These are phyloP conservation scores for Perizoma affinitatum DNA, from an alignment of 2,888 invertebrate genomes.

Conservation along the genomic window DNA sequence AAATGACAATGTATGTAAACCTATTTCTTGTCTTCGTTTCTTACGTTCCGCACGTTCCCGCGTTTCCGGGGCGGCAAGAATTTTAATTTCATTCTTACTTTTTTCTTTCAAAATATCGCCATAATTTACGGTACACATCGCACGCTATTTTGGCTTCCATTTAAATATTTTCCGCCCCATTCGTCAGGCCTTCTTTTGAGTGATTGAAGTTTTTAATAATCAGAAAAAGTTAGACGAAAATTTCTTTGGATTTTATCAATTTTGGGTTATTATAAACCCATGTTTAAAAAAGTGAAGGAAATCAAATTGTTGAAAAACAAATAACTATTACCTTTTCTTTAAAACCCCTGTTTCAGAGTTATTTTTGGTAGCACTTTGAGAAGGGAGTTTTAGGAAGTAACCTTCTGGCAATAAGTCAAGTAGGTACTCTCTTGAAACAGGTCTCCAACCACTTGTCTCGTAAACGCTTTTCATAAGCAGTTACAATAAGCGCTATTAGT, in stretches of 20 bases:
- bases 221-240: constrained; percentile 12
- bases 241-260: no score
- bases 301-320: no score
- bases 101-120: constrained; percentile 62
- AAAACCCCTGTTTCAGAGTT: no score
- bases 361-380: no score
- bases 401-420: constrained; percentile 16
- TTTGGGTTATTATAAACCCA: background rate
- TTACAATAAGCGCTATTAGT: no score
- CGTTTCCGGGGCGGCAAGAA: constrained; percentile 67
- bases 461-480: no score
- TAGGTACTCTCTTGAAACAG: background rate
- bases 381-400: background rate
- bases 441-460: constrained; percentile 1
- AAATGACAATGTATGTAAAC: constrained; percentile 64
- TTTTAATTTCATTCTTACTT: constrained; percentile 66
- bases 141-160: constrained; percentile 80
- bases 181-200: constrained; percentile 75
- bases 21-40: constrained; percentile 55
- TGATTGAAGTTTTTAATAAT: constrained; percentile 69
- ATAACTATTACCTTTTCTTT: no score
- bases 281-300: no score
- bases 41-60: constrained; percentile 66
- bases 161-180: constrained; percentile 82
- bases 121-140: constrained; percentile 74